Percentiles rank a stretch among this genome's conserved stretches.
These are phyloP conservation scores for Chalcis sispes DNA, from an alignment of 2,888 invertebrate genomes.

Conservation along the genomic window DNA sequence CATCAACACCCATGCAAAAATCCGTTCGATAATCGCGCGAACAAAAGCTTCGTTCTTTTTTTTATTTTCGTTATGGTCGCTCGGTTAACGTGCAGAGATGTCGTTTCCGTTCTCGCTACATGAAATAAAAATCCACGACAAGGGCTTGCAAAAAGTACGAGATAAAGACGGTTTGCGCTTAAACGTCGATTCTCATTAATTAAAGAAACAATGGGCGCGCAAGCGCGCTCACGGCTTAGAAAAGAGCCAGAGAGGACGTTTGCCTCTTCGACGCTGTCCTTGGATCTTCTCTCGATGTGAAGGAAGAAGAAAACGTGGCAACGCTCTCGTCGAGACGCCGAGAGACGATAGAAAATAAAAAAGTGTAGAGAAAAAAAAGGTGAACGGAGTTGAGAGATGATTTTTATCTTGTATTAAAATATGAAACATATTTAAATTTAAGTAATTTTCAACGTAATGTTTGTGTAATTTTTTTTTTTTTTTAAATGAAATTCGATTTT, in stretches of 20 bases:
- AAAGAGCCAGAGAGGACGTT: not conserved
- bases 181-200: slow-evolving; percentile 45
- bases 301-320: slow-evolving; percentile 21
- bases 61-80: not conserved
- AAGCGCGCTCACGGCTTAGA: too few species aligned
- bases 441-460: too few species aligned
- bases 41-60: slow-evolving; percentile 39
- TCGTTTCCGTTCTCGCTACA: slow-evolving; percentile 35
- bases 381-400: too few species aligned
- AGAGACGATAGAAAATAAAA: not conserved
- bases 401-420: too few species aligned
- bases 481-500: too few species aligned
- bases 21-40: slow-evolving; percentile 13
- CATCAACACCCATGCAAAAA: not conserved
- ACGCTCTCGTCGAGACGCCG: not conserved
- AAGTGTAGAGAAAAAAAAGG: not conserved
- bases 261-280: slow-evolving; percentile 21
- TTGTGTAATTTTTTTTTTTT: too few species aligned
- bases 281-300: slow-evolving; percentile 19
- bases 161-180: not conserved
- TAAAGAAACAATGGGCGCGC: slow-evolving; percentile 47
- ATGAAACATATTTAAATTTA: too few species aligned
- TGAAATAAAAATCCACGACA: slow-evolving; percentile 30
- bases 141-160: not conserved
- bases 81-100: not conserved